These are phyloP conservation scores for Harpagifer antarcticus DNA, from an alignment of 2,797 vertebrate genomes.

Conservation along the genomic window DNA sequence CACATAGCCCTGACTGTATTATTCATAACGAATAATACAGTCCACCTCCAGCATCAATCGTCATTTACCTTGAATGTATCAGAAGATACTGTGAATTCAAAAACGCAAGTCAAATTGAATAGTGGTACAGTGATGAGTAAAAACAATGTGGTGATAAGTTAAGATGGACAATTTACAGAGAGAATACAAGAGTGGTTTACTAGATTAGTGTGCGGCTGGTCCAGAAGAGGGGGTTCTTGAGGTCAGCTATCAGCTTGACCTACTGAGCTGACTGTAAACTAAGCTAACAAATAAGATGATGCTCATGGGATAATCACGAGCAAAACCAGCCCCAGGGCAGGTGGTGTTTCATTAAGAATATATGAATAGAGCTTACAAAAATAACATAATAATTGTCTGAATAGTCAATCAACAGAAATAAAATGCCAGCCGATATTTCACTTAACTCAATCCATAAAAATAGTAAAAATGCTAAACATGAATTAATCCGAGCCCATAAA, in stretches of 20 bases:
- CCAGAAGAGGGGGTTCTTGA: neutral
- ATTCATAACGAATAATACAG: conserved; percentile 20
- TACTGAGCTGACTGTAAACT: neutral
- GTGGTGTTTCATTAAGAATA: neutral
- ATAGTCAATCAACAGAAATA: neutral
- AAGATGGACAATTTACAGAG: neutral
- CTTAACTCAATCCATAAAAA: neutral
- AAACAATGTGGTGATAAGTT: neutral
- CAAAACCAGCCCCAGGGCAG: neutral
- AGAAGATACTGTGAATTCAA: conserved; percentile 39
- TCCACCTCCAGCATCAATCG: conserved; percentile 19
- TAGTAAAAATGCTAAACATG: neutral
- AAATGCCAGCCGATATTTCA: neutral
- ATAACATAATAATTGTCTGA: neutral
- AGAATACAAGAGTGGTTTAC: neutral
- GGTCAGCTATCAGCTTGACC: neutral
- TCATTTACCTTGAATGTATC: conserved; percentile 46
- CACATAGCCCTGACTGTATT: conserved; percentile 47
- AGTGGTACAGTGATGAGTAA: neutral
- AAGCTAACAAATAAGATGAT: neutral
- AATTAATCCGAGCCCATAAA: neutral
- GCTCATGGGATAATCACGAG: neutral
- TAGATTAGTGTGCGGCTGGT: no score
- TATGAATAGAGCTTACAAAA: neutral
- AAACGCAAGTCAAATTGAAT: conserved; percentile 8